Evolutionary conservation across 2,797 vertebrate genomes (phyloP), one percentile per base, ranked within the genome.

Genomic region (Urosaurus nigricauda): DNA sequence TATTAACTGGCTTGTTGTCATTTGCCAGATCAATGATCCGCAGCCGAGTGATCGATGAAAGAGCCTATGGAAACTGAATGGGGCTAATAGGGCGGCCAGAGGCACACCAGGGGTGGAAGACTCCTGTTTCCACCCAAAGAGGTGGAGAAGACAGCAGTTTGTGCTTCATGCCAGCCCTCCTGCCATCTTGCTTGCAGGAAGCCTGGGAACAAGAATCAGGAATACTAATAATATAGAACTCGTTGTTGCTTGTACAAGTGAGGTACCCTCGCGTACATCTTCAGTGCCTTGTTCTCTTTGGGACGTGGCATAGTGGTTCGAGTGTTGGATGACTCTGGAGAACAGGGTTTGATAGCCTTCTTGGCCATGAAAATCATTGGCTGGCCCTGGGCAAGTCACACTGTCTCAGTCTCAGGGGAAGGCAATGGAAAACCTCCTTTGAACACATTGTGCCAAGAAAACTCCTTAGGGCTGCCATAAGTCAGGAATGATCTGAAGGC

Each of bases 21-120:
- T 98, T 98, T 98, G 97, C 97, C 96, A 96, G 97, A 97, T 98
- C 96, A 96, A 96, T 98, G 97, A 97, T 97, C 96, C 97, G 94
- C 95, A 95, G 96, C 96, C 96, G 95, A 90, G 91, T 95, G 97
- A 98, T 98, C 96, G 96, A 97, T 98, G 98, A 95, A 96, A 96
- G 96, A 96, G 96, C 96, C 97, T 93, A 94, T 94, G 94, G 91
- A 95, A 96, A 96, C 96, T 95, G 96, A 96, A 94, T 87, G 91
- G 92, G 92, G 96, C 94, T 97, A 96, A 96, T 96, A 91, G 97
- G 96, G 96, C 92, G 79, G 93, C 96, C 96, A 95, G 95, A 92
- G 96, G 94, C 94, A 94, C 96, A 21, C 91, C 93, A 93, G 91
- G 94, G 96, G 95, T 92, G 95, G 91, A 90, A 86, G 32, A 84